Evolutionary conservation across 2,113 vertebrate species (phyloP).

Genomic region (Syrrhaptes paradoxus): DNA sequence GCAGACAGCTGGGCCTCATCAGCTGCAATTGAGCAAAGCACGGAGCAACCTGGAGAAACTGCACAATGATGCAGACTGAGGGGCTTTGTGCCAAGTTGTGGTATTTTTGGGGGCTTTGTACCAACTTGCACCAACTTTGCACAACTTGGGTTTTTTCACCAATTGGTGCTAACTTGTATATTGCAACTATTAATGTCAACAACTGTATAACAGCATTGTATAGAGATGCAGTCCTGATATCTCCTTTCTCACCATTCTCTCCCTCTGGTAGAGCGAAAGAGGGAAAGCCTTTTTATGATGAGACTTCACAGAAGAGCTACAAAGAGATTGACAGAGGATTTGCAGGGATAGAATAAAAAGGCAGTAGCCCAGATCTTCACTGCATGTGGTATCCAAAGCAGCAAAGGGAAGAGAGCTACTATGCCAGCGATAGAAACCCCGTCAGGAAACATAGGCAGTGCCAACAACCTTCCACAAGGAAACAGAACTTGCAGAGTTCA

Average conservation of each 20-base stretch:
- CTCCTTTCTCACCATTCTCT: background rate
- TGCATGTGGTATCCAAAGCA: background rate
- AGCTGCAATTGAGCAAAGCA: background rate
- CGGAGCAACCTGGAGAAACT: background rate
- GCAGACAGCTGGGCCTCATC: background rate
- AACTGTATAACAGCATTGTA: background rate
- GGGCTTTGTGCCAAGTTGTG: background rate
- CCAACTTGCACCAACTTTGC: background rate
- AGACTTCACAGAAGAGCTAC: background rate
- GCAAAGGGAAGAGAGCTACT: background rate
- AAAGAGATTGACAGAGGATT: background rate
- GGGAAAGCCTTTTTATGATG: background rate
- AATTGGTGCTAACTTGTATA: background rate
- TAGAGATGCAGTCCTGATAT: rapidly evolving
- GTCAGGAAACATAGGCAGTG: background rate
- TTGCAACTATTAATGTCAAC: background rate
- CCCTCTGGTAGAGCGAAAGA: background rate
- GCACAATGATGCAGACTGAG: background rate
- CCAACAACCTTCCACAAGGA: background rate
- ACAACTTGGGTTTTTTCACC: background rate
- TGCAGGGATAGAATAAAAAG: background rate
- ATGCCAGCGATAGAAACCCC: background rate
- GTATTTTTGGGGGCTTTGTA: background rate
- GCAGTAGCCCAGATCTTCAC: background rate
- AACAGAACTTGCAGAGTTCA: background rate